Conservation (phyloP, 2,797 vertebrate species). For the Centroberyx gerrardi region DNA sequence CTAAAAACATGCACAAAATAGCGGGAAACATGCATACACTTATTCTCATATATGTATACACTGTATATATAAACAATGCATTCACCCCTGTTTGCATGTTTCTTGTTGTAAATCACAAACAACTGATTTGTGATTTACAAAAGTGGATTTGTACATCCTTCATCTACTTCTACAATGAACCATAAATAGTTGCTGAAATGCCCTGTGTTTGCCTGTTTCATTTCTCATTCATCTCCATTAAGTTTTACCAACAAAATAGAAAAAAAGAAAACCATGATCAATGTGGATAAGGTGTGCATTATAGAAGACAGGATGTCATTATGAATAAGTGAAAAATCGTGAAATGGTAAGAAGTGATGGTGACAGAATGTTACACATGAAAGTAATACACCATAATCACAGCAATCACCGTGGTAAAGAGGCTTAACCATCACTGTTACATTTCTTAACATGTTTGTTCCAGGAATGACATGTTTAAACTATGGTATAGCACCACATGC, state of each 20-base stretch:
- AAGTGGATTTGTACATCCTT: background rate
- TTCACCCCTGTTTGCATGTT: slow-evolving; percentile 1
- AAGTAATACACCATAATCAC: background rate
- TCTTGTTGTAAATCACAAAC: background rate
- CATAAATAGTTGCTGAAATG: background rate
- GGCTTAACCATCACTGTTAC: background rate
- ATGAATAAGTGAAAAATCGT: background rate
- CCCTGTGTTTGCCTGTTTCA: background rate
- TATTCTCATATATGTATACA: background rate
- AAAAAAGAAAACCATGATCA: background rate
- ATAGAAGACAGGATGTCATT: background rate
- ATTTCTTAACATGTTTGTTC: background rate
- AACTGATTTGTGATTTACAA: background rate
- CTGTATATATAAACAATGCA: background rate
- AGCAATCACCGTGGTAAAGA: background rate
- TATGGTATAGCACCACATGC: background rate
- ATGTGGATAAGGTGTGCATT: background rate
- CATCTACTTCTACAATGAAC: background rate
- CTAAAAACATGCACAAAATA: slow-evolving; percentile 24
- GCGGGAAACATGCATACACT: slow-evolving; percentile 8
- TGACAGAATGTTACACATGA: too few species aligned
- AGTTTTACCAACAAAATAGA: background rate
- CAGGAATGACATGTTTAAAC: background rate
- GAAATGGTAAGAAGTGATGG: background rate
- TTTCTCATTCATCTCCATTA: background rate